phyloP scores from a whole-genome alignment of 2,888 invertebrate genomes.

The Conomelus anceps region DNA sequence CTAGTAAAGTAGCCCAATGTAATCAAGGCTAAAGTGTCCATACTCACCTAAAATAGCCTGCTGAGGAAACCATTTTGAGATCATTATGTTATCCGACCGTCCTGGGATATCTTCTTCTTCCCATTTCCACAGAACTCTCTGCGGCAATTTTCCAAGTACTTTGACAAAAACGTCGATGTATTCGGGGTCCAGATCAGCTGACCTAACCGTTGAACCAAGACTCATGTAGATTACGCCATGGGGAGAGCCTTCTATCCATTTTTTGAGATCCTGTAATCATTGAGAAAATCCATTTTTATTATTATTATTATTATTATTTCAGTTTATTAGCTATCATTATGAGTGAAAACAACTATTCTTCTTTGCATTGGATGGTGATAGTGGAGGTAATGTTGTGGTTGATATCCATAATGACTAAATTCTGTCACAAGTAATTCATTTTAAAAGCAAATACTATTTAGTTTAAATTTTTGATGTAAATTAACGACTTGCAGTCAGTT shows the following conservation, averaged over 20 bases:
- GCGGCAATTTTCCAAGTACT: conserved; percentile 17
- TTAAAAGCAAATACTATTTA: too few species aligned
- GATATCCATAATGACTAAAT: too few species aligned
- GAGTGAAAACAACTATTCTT: too few species aligned
- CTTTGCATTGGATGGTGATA: too few species aligned
- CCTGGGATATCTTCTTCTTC: conserved; percentile 16
- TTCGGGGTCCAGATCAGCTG: conserved; percentile 15
- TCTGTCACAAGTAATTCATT: too few species aligned
- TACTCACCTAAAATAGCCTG: not conserved
- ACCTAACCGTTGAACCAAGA: conserved; percentile 19
- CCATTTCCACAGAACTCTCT: conserved; percentile 26
- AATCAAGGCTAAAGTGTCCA: not conserved
- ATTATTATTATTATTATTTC: too few species aligned
- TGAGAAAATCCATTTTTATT: too few species aligned
- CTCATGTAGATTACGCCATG: conserved; percentile 27
- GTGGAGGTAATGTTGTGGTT: too few species aligned
- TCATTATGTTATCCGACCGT: conserved; percentile 21
- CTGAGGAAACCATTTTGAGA: conserved; percentile 24
- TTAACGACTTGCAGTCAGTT: too few species aligned
- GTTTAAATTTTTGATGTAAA: too few species aligned
- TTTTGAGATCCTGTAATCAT: conserved; percentile 21
- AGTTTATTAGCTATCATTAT: too few species aligned
- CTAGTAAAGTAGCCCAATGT: not conserved
- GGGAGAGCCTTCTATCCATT: conserved; percentile 21
- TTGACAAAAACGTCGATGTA: conserved; percentile 17